phyloP scores from a whole-genome alignment of 2,888 invertebrate species.

The Perdita meconis region DNA sequence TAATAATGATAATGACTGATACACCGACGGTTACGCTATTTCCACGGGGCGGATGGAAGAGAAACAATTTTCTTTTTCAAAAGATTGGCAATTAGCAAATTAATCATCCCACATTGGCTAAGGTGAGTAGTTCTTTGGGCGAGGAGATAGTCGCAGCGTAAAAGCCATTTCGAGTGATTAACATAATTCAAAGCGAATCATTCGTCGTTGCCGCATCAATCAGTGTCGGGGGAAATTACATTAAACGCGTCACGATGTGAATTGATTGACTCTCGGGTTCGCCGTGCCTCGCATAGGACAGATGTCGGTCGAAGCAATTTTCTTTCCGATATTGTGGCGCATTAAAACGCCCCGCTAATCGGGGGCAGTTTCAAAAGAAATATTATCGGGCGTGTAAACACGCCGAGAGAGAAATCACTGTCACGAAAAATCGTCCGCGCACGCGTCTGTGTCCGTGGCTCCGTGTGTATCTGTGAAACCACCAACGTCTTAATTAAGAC shows the following conservation, averaged over 20 bases:
- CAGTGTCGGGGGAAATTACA: conserved; percentile 47
- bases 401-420: neutral
- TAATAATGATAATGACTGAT: too few relatives aligned
- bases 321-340: conserved; percentile 1
- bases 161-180: conserved; percentile 38
- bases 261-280: conserved; percentile 36
- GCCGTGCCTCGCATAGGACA: conserved; percentile 6
- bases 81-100: neutral
- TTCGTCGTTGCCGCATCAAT: conserved; percentile 37
- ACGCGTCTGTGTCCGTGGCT: neutral
- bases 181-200: conserved; percentile 50
- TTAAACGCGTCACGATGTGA: conserved; percentile 42
- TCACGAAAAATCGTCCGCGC: neutral
- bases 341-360: conserved; percentile 4
- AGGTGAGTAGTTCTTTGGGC: neutral
- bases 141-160: conserved; percentile 5
- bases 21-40: too few relatives aligned
- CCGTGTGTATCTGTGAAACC: neutral
- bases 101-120: neutral
- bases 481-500: neutral
- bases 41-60: too few relatives aligned
- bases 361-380: neutral
- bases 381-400: conserved; percentile 9
- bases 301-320: conserved; percentile 31
- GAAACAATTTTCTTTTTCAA: too few relatives aligned